Percentiles rank a stretch among this genome's conserved stretches.
Evolutionary conservation across 1,140 invertebrate genomes (phyloP).

Genomic region (Holotrichia oblita): DNA sequence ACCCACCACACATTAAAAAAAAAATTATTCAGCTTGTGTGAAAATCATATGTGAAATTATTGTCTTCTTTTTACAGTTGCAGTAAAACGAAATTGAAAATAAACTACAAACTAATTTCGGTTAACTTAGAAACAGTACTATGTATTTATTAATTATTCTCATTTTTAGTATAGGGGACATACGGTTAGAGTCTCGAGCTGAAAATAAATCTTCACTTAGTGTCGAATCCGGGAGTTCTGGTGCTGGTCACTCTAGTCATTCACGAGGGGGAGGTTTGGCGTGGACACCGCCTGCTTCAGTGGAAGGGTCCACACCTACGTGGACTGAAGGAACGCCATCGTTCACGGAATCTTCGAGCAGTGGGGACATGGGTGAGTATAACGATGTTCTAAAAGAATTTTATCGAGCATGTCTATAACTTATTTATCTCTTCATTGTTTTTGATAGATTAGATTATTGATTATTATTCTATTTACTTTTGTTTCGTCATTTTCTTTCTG

Average conservation of each 20-base stretch:
- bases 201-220: conserved; percentile 77
- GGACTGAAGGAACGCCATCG: conserved; percentile 97
- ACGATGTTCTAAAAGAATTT: conserved; percentile 7
- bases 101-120: too few relatives aligned
- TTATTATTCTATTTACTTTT: conserved; percentile 46
- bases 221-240: conserved; percentile 68
- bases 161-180: conserved; percentile 66
- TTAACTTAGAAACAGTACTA: too few relatives aligned
- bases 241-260: conserved; percentile 55
- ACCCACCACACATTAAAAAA: too few relatives aligned
- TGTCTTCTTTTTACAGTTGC: background rate
- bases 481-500: conserved; percentile 44
- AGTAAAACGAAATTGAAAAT: background rate
- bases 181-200: conserved; percentile 67
- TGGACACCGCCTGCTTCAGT: conserved; percentile 90
- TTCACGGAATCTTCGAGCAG: conserved; percentile 96
- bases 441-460: conserved; percentile 53
- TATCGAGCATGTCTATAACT: conserved; percentile 8
- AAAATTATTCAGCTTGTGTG: too few relatives aligned
- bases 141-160: conserved; percentile 9
- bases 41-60: too few relatives aligned
- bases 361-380: conserved; percentile 82
- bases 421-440: conserved; percentile 31
- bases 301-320: conserved; percentile 94
- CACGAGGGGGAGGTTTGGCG: conserved; percentile 64